Evolutionary conservation across 37 sponge, comb jelly and placozoan species (phyloP).

Genomic region (Tethya wilhelma): DNA sequence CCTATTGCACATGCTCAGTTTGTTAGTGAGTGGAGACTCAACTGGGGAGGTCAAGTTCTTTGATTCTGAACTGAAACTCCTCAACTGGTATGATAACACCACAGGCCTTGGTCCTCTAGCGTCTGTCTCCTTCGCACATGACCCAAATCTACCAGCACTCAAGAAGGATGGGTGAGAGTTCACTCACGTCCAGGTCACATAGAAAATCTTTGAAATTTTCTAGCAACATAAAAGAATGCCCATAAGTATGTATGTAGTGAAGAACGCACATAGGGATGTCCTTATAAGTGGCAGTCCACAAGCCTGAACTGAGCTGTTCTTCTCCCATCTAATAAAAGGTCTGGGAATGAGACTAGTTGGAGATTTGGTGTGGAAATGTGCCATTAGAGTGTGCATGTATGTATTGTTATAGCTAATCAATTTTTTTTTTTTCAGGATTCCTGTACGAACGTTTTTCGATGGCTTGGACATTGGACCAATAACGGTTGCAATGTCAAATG

Average conservation of each 20-base stretch:
- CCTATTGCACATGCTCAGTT: constrained; percentile 26
- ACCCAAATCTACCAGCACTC: background rate
- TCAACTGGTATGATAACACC: constrained; percentile 84
- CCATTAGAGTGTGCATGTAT: constrained; percentile 6
- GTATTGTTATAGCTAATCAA: background rate
- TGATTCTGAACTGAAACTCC: constrained; percentile 78
- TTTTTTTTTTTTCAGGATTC: constrained; percentile 60
- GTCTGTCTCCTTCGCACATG: constrained; percentile 84
- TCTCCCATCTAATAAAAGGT: background rate
- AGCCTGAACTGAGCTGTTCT: background rate
- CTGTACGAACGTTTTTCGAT: constrained; percentile 82
- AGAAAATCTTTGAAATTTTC: too few relatives aligned
- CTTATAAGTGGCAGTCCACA: too few relatives aligned
- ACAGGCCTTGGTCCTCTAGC: constrained; percentile 65
- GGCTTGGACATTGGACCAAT: constrained; percentile 64
- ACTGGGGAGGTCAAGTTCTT: constrained; percentile 88
- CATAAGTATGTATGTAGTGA: too few relatives aligned
- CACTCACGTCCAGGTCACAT: too few relatives aligned
- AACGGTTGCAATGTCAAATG: constrained; percentile 71
- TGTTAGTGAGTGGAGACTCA: constrained; percentile 83
- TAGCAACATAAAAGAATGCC: too few relatives aligned
- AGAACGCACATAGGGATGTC: too few relatives aligned
- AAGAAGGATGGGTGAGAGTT: too few relatives aligned
- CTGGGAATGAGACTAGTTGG: background rate
- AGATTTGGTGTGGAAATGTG: background rate